Percentiles rank a stretch among this genome's conserved stretches.
Evolutionary conservation across 2,113 vertebrate species (phyloP).

Genomic region (Hystrix cristata): DNA sequence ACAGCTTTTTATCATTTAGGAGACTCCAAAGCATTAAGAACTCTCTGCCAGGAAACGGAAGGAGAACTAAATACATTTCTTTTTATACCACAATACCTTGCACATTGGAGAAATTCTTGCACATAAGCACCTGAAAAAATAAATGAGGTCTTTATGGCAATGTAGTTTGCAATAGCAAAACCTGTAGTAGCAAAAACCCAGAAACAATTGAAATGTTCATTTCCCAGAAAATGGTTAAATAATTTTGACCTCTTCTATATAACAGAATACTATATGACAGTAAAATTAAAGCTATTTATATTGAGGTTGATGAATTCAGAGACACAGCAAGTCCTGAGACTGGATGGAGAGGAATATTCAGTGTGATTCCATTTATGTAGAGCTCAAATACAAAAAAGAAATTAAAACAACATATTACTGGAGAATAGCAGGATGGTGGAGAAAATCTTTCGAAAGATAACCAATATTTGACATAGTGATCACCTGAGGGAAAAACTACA

Average conservation of each 20-base stretch:
- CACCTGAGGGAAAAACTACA: neutral
- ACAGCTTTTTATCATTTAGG: neutral
- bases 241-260: neutral
- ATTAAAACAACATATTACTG: neutral
- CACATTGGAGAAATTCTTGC: neutral
- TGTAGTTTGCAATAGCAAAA: neutral
- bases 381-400: neutral
- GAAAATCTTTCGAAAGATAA: neutral
- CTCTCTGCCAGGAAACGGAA: neutral
- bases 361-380: neutral
- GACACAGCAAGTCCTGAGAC: neutral
- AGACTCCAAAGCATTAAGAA: neutral
- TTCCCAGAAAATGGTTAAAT: neutral
- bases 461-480: neutral
- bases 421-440: neutral
- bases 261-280: neutral
- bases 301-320: neutral
- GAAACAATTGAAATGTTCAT: neutral
- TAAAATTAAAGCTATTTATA: neutral
- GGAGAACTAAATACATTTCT: neutral
- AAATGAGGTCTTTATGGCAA: neutral
- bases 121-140: neutral
- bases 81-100: neutral
- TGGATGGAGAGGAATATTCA: neutral
- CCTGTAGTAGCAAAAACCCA: neutral